These are phyloP conservation scores for Coremacera marginata DNA, from an alignment of 2,888 invertebrate species.

Conservation along the genomic window DNA sequence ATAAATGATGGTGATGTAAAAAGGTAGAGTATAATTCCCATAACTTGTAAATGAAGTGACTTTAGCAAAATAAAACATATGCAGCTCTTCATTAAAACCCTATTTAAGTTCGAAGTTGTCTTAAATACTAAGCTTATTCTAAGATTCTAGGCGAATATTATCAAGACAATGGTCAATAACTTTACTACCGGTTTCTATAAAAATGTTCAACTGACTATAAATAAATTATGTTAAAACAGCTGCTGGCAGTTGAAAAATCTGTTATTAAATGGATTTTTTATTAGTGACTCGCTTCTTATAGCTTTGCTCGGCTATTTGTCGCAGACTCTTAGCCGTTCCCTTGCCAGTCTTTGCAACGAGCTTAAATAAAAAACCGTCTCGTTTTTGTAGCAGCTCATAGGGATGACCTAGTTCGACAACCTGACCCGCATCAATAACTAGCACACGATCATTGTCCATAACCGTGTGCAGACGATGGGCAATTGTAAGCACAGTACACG, in stretches of 20 bases:
- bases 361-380: conserved; percentile 74
- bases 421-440: conserved; percentile 83
- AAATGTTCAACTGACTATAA: no score
- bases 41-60: no score
- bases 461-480: conserved; percentile 92
- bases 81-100: no score
- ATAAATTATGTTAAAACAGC: no score
- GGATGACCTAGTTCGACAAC: conserved; percentile 85
- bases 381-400: conserved; percentile 73
- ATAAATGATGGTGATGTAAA: no score
- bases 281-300: conserved; percentile 56
- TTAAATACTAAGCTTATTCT: no score
- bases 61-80: no score
- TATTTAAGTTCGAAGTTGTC: no score
- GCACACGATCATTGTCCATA: conserved; percentile 87
- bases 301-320: conserved; percentile 73
- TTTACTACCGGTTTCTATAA: no score
- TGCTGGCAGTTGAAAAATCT: neutral
- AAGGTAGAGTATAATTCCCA: no score
- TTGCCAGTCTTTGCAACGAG: conserved; percentile 79
- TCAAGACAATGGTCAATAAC: no score
- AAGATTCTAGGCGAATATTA: no score
- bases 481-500: conserved; percentile 91
- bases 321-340: conserved; percentile 72
- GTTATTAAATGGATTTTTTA: neutral